Evolutionary conservation across 2,797 vertebrate species (phyloP).

Genomic region (Fringilla coelebs): DNA sequence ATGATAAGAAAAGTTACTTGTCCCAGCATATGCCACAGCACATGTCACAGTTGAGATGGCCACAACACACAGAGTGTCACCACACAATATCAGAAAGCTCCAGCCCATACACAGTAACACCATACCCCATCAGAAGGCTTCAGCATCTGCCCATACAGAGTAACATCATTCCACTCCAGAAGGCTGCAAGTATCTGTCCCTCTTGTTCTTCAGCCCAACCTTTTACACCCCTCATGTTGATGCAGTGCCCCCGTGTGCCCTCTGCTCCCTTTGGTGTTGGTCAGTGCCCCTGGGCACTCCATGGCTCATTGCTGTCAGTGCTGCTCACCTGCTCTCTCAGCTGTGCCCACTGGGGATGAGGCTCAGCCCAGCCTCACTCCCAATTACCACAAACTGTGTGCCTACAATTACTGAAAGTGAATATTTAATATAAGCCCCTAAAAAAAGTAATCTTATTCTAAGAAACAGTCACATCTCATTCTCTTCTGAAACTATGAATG

Average conservation of each 20-base stretch:
- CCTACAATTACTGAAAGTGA: not conserved
- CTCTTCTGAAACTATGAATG: not conserved
- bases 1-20: not conserved
- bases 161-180: not conserved
- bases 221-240: not conserved
- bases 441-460: not conserved
- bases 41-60: not conserved
- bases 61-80: not conserved
- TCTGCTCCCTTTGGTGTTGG: not conserved
- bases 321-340: not conserved
- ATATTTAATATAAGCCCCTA: not conserved
- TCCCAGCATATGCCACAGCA: not conserved
- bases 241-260: not conserved
- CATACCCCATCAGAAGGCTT: not conserved
- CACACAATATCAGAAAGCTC: not conserved
- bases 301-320: not conserved
- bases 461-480: not conserved
- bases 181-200: accelerated
- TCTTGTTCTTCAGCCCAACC: not conserved
- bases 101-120: not conserved
- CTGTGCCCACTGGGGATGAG: not conserved
- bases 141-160: not conserved
- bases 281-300: not conserved
- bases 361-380: not conserved
- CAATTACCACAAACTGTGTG: not conserved